Base-by-base conservation (phyloP, 2,888 invertebrate genomes). In the Byasa hedistus region DNA sequence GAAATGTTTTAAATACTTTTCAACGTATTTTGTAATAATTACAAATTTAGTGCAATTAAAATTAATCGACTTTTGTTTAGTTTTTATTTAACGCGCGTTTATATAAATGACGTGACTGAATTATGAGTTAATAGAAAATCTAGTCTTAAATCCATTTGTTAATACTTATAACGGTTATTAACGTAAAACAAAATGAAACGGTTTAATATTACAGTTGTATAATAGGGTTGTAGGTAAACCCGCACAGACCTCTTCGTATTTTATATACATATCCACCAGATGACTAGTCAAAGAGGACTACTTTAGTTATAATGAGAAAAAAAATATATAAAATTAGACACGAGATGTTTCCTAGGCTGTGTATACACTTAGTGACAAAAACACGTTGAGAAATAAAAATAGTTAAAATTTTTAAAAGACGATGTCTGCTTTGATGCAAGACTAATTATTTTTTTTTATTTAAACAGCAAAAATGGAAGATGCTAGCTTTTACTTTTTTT, bases 191-290 rank as follows among this genome's bases (percentile, higher is more conserved):
- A 52, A 21, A 52, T 21, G 44, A 1, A n/a, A 52, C 3, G 3
- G 22, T 21, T 52, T 21, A 70, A 69, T 74, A 71, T 71, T 73
- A 79, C 76, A 78, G 73, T 75, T 76, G 70, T 80, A 79, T 32
- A n/a, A n/a, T n/a, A n/a, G 32, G 10, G 32, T 32, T 32, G 32
- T 79, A 73, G 65, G 68, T 61, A 21, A 8, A 44, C 19, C 19
- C 21, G 48, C 76, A 75, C 72, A 70, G 71, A 76, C 66, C 51
- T 73, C 76, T 76, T 77, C 78, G 77, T 80, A 76, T 72, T 76
- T 75, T 77, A 74, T 79, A 82, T 78, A 86, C 86, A 87, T 87
- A 87, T 86, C 86, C 86, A 84, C 81, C 85, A 79, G 73, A 74
- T 76, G 69, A 79, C 84, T 82, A 84, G 84, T 83, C 83, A 81